Evolutionary conservation across 2,113 vertebrate species (phyloP).

Genomic region (Pangasianodon gigas): DNA sequence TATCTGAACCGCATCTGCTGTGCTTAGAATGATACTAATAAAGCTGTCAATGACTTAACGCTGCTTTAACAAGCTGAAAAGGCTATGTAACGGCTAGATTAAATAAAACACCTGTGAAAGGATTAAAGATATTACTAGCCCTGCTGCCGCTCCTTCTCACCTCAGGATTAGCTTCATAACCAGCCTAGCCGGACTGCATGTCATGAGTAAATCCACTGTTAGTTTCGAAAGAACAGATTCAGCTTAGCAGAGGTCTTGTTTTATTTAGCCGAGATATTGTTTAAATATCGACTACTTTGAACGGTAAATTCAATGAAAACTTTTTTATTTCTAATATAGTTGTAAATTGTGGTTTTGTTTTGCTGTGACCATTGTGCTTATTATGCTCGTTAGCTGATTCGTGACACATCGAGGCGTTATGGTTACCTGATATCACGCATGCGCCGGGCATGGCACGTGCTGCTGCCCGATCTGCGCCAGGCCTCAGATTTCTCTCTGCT

Average conservation of each 20-base stretch:
- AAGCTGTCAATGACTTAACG: background rate
- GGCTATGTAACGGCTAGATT: background rate
- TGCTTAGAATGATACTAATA: too few species aligned
- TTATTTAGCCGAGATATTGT: background rate
- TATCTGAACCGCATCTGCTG: background rate
- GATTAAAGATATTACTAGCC: background rate
- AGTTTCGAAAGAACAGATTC: background rate
- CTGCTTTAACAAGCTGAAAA: background rate
- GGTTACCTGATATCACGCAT: background rate
- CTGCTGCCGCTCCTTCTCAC: background rate
- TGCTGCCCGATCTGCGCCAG: too few species aligned
- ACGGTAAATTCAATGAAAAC: background rate
- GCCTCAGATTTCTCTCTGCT: too few species aligned
- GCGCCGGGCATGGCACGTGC: too few species aligned
- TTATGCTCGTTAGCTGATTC: background rate
- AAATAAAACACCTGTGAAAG: background rate
- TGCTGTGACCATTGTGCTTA: background rate
- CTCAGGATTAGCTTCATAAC: background rate
- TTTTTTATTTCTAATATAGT: background rate
- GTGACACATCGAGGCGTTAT: background rate
- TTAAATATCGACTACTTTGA: background rate
- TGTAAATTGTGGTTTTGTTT: background rate
- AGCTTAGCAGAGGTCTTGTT: background rate
- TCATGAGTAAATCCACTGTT: background rate
- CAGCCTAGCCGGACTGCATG: background rate